phyloP scores from a whole-genome alignment of 2,797 vertebrate genomes.

The Setipinna tenuifilis region DNA sequence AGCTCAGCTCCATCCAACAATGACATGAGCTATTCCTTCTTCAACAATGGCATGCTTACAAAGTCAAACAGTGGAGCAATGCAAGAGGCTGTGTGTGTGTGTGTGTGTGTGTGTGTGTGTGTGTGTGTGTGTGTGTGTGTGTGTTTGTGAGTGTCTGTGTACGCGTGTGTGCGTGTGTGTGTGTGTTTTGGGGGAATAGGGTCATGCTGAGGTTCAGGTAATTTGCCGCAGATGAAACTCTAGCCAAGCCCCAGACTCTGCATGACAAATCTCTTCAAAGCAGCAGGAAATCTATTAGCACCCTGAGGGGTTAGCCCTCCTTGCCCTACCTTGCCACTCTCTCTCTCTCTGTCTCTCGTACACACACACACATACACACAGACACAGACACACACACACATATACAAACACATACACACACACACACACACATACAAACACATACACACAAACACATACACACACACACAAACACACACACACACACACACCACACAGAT shows the following conservation, averaged over 20 bases:
- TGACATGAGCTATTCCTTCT: too few species aligned
- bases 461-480: too few species aligned
- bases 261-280: slow-evolving; percentile 63
- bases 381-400: too few species aligned
- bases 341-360: slow-evolving; percentile 2
- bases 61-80: neutral
- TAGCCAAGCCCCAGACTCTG: slow-evolving; percentile 51
- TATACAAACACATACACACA: too few species aligned
- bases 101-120: slow-evolving; percentile 33
- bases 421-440: too few species aligned
- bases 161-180: neutral
- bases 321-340: slow-evolving; percentile 24
- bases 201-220: slow-evolving; percentile 57
- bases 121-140: neutral
- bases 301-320: slow-evolving; percentile 42
- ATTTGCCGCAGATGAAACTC: slow-evolving; percentile 66
- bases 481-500: too few species aligned
- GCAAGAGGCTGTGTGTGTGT: slow-evolving; percentile 27
- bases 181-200: slow-evolving; percentile 24
- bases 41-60: neutral
- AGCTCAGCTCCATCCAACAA: neutral
- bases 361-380: too few species aligned
- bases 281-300: slow-evolving; percentile 70
- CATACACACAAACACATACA: too few species aligned
- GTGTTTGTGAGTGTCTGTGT: neutral